Base-by-base conservation (phyloP, 2,888 invertebrate genomes). In the Penaeus monodon region DNA sequence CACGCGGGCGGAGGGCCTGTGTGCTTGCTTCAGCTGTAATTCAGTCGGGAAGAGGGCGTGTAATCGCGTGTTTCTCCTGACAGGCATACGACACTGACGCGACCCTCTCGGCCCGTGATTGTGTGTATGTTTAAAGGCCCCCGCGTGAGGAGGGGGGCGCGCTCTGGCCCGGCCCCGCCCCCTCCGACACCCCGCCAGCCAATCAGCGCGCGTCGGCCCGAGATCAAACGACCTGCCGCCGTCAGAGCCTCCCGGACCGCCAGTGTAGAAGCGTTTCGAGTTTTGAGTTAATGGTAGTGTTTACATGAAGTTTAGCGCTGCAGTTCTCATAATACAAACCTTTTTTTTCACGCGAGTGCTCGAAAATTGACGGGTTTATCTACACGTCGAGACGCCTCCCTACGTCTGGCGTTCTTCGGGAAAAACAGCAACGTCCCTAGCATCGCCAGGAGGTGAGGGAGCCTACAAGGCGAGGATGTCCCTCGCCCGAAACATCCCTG, bases 241-340 rank as follows among this genome's bases (percentile, higher is more conserved):
- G 77, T 77, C 81, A 86, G 66, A 81, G 81, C 81, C 65, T 76
- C 66, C 33, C 81, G 77, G 81, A 81, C 86, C 81, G 81, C 63
- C 86, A 81, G 81, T 81, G 66, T 81, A 81, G 77, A 78, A 74
- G 81, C 81, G 86, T 86, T 86, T 86, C 86, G 86, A 86, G 86
- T 86, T 86, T 86, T 86, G 86, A 86, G 81, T 86, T 86, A 86
- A 86, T 86, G 86, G 76, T 86, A 77, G 86, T 86, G 86, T 86
- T 86, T 86, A 86, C 86, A 81, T 77, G 86, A 86, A 86, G 81
- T 86, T 86, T 86, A 81, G 86, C 86, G 86, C 86, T 81, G 86
- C 81, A 76, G 80, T 81, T 81, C 76, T 63, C 63, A 44, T 74
- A 29, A 73, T 49, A 81, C 38, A 49, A 73, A 64, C 49, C 68